Evolutionary conservation across 2,113 vertebrate species (phyloP).

Genomic region (Platysternon megacephalum): DNA sequence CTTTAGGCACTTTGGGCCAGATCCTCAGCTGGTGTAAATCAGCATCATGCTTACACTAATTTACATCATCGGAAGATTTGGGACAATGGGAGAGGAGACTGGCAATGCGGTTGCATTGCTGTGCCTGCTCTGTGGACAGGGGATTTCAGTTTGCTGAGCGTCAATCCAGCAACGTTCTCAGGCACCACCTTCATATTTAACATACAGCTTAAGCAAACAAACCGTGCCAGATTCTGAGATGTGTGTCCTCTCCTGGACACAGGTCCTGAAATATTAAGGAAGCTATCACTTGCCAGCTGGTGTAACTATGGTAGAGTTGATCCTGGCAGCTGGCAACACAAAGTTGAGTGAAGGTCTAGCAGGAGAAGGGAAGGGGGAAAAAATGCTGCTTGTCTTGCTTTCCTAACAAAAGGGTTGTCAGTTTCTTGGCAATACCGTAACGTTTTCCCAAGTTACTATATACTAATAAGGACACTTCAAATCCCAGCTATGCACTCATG

Average conservation of each 20-base stretch:
- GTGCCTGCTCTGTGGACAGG: neutral
- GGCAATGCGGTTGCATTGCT: neutral
- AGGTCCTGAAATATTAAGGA: neutral
- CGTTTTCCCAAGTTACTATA: neutral
- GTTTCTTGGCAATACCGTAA: neutral
- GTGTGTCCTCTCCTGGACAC: neutral
- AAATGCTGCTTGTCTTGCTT: neutral
- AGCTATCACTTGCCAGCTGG: neutral
- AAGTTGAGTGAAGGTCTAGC: neutral
- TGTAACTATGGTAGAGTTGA: neutral
- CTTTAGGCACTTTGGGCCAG: neutral
- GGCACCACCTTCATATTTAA: neutral
- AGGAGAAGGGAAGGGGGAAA: neutral
- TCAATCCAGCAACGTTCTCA: neutral
- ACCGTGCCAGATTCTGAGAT: neutral
- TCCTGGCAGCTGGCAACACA: neutral
- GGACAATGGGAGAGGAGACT: neutral
- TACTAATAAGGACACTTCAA: neutral
- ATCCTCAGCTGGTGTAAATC: neutral
- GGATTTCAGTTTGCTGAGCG: neutral
- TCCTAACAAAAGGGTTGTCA: neutral
- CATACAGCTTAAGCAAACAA: neutral
- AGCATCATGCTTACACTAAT: neutral
- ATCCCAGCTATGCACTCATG: fast-evolving
- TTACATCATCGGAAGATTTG: neutral